phyloP scores from a whole-genome alignment of 2,113 vertebrate genomes.

The Dasyornis broadbenti region DNA sequence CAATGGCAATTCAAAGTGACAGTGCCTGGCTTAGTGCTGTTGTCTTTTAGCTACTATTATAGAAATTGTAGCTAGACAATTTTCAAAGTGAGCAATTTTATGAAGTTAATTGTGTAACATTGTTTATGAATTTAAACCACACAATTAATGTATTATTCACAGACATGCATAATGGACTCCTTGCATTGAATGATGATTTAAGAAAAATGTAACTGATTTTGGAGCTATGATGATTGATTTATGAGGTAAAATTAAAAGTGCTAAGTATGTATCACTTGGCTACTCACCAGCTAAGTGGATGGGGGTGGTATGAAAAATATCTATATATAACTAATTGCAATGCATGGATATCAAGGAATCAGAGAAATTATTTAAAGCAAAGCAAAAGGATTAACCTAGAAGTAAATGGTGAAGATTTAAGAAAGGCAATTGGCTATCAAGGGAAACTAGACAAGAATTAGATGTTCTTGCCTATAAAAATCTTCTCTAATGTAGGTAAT shows the following conservation, averaged over 20 bases:
- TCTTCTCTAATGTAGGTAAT: neutral
- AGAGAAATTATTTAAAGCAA: neutral
- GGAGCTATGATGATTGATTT: constrained; percentile 10
- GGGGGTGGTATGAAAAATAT: neutral
- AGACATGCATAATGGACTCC: neutral
- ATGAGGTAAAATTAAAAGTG: constrained; percentile 15
- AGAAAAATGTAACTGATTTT: constrained; percentile 9
- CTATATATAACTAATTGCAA: neutral
- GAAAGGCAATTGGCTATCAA: neutral
- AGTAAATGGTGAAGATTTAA: constrained; percentile 12
- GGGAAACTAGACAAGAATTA: constrained; percentile 13
- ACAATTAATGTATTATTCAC: constrained; percentile 16
- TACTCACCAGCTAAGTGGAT: constrained; percentile 7
- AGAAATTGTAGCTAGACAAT: neutral
- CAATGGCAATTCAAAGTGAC: neutral
- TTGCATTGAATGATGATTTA: neutral
- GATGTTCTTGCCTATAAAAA: neutral
- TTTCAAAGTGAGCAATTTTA: constrained; percentile 21
- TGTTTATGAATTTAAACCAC: constrained; percentile 25
- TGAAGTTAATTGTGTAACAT: neutral
- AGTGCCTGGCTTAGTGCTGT: neutral
- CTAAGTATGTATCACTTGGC: neutral
- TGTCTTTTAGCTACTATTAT: neutral
- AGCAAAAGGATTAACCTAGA: neutral
- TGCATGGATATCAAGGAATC: neutral